Evolutionary conservation across 2,888 invertebrate species (phyloP).

Genomic region (Hyles lineata): DNA sequence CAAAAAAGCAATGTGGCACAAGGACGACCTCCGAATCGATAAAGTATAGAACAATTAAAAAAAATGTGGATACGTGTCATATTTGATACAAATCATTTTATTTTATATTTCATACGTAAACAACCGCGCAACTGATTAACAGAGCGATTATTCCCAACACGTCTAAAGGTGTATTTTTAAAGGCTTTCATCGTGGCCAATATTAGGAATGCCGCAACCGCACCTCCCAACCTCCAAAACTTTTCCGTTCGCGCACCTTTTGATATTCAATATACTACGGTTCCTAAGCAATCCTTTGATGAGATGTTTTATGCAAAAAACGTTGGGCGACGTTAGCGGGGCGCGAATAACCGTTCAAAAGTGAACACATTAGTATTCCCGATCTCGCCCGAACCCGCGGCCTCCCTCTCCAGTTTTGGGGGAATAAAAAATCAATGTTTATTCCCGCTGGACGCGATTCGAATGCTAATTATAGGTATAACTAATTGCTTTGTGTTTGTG

Average conservation of each 20-base stretch:
- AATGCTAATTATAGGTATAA: conserved; percentile 80
- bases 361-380: conserved; percentile 83
- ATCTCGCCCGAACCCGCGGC: conserved; percentile 66
- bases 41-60: background rate
- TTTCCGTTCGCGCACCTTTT: conserved; percentile 80
- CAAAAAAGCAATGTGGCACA: background rate
- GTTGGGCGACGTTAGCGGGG: conserved; percentile 79
- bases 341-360: conserved; percentile 83
- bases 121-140: conserved; percentile 24
- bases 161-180: conserved; percentile 83
- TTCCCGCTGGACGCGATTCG: conserved; percentile 77
- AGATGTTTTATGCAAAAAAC: conserved; percentile 86
- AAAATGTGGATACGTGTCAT: background rate
- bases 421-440: conserved; percentile 85
- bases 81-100: background rate
- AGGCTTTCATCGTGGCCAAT: conserved; percentile 76
- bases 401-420: conserved; percentile 77
- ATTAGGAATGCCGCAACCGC: conserved; percentile 75
- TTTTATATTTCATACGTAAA: conserved; percentile 3
- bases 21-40: background rate
- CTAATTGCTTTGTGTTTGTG: conserved; percentile 80
- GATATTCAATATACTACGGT: conserved; percentile 84
- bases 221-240: conserved; percentile 70
- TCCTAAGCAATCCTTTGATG: conserved; percentile 84
- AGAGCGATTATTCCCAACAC: conserved; percentile 77